Evolutionary conservation across 2,797 vertebrate genomes (phyloP).

Genomic region (Lycodopsis pacificus): DNA sequence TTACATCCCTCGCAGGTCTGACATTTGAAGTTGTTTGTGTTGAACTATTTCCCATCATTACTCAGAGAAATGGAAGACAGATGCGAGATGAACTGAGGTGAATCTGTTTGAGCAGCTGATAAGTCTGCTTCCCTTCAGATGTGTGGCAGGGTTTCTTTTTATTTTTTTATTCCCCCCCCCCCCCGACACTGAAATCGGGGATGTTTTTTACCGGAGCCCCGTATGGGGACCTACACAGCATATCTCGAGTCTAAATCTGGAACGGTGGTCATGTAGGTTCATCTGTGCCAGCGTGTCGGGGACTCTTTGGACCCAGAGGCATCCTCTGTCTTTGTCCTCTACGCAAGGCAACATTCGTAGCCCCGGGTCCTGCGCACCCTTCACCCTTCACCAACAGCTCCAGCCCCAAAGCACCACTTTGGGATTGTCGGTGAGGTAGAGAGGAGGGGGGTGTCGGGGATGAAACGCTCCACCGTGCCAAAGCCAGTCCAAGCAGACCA

Average conservation of each 20-base stretch:
- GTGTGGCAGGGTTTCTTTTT: not conserved
- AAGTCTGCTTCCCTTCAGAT: constrained; percentile 8
- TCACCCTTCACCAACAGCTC: constrained; percentile 74
- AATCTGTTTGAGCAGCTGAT: constrained; percentile 11
- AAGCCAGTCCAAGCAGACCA: constrained; percentile 70
- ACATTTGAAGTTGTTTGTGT: constrained; percentile 12
- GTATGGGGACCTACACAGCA: constrained; percentile 2
- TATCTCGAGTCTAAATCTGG: constrained; percentile 62
- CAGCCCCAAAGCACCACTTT: constrained; percentile 60
- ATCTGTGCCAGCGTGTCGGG: constrained; percentile 53
- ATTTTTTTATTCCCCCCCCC: too few relatives aligned
- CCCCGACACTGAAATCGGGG: not conserved
- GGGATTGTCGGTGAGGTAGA: constrained; percentile 41
- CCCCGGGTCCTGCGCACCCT: constrained; percentile 71
- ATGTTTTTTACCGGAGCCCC: constrained; percentile 7
- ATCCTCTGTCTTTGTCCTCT: constrained; percentile 71
- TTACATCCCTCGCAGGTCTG: not conserved
- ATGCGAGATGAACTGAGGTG: not conserved
- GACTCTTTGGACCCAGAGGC: constrained; percentile 49
- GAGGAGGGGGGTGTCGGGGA: not conserved
- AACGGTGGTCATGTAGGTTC: constrained; percentile 44
- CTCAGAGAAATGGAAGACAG: constrained; percentile 12
- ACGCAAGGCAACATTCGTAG: constrained; percentile 60
- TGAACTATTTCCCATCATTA: constrained; percentile 4
- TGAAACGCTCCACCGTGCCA: constrained; percentile 68